A percentile compares a stretch with the other conserved stretches of the same genome.
Evolutionary conservation across 2,888 invertebrate species (phyloP).

Genomic region (Elmis aenea): DNA sequence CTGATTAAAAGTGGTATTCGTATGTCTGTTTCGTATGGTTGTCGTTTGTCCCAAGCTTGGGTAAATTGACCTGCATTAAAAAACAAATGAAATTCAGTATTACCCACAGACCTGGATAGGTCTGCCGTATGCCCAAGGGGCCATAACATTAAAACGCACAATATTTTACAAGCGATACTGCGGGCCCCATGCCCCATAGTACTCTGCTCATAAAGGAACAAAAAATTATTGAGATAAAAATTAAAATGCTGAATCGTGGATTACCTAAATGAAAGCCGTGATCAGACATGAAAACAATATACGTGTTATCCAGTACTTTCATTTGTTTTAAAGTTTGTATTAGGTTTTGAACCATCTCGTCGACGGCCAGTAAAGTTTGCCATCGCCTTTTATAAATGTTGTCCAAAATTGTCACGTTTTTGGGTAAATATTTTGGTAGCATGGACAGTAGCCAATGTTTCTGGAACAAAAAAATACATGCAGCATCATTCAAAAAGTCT

Average conservation of each 20-base stretch:
- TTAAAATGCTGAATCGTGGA: too few species aligned
- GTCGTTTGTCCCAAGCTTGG: conserved; percentile 82
- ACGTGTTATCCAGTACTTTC: conserved; percentile 65
- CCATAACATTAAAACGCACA: too few species aligned
- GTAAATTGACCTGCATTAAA: conserved; percentile 72
- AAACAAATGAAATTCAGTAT: too few species aligned
- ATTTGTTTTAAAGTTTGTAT: conserved; percentile 52
- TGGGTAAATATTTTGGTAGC: conserved; percentile 62
- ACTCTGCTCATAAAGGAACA: too few species aligned
- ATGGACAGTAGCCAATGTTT: conserved; percentile 83
- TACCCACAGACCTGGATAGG: too few species aligned
- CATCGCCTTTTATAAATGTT: conserved; percentile 67
- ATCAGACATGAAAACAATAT: conserved; percentile 80
- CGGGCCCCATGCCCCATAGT: too few species aligned
- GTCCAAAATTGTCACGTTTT: conserved; percentile 60
- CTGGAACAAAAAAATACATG: conserved; percentile 50
- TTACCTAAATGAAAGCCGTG: conserved; percentile 89
- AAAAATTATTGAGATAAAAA: too few species aligned
- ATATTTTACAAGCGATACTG: too few species aligned
- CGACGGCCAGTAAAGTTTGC: conserved; percentile 79
- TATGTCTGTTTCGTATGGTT: conserved; percentile 87
- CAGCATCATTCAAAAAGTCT: too few species aligned
- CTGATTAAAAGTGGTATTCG: conserved; percentile 75
- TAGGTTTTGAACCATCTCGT: conserved; percentile 72
- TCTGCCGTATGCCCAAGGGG: too few species aligned